phyloP scores from a whole-genome alignment of 2,797 vertebrate species.

The Bovichtus diacanthus region DNA sequence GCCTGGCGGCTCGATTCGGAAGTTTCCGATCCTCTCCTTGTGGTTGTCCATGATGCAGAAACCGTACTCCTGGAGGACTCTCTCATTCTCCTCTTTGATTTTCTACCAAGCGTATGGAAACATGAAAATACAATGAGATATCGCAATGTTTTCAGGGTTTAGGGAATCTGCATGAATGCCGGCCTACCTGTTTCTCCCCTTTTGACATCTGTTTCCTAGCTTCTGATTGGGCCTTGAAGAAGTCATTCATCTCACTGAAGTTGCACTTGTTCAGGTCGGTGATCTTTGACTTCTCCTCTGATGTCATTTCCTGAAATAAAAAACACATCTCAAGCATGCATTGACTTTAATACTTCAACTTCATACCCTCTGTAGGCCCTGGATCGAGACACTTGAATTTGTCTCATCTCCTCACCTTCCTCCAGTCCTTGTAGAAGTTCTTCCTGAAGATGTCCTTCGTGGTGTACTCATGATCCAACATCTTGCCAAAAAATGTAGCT shows the following conservation, averaged over 20 bases:
- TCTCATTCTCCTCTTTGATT: slow-evolving; percentile 95
- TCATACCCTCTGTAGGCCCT: not conserved
- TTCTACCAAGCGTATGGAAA: slow-evolving; percentile 81
- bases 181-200: slow-evolving; percentile 91
- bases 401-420: slow-evolving; percentile 86
- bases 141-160: not conserved
- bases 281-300: slow-evolving; percentile 92
- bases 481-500: slow-evolving; percentile 96
- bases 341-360: not conserved
- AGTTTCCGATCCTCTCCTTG: slow-evolving; percentile 95
- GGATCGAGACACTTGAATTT: not conserved
- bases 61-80: slow-evolving; percentile 92
- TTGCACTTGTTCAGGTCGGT: slow-evolving; percentile 93
- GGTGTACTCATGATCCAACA: slow-evolving; percentile 98
- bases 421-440: slow-evolving; percentile 98
- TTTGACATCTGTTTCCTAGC: slow-evolving; percentile 96
- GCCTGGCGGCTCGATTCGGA: slow-evolving; percentile 95
- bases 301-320: slow-evolving; percentile 91
- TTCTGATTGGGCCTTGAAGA: slow-evolving; percentile 95
- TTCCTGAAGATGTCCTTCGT: slow-evolving; percentile 97
- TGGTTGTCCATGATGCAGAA: slow-evolving; percentile 97
- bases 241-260: slow-evolving; percentile 92
- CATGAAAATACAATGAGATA: not conserved
- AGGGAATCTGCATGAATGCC: not conserved
- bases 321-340: not conserved